Base-by-base conservation (phyloP, 23 tunicate species). In the Trididemnum clinides region DNA sequence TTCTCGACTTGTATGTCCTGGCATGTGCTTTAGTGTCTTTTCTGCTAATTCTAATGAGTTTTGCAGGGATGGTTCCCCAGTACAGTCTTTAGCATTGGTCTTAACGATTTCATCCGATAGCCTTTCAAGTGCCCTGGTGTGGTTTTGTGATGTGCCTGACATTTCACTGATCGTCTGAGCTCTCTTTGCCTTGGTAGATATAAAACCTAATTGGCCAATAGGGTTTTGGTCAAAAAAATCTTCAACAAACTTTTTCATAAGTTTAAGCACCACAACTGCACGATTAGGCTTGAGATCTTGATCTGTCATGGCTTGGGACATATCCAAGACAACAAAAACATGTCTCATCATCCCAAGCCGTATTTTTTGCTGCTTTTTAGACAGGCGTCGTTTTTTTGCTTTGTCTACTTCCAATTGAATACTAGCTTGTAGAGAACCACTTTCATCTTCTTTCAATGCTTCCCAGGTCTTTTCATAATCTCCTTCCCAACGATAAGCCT, bases 391-490 rank as follows among this genome's bases (percentile, higher is more conserved):
- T 49, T 79, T 82, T 51, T 90, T 90, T 2, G 89, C 89, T 62
- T 83, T 90, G 39, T 78, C 78, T 0, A 90, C 88, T 83, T 87
- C 92, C 19, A 54, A 78, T 28, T 87, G 87, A 29, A 90, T 86
- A 37, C 92, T 87, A 0, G 75, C 84, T 71, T 86, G 86, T 27
- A 95, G 64, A 10, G 99, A 90, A 7, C 99, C 99, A 50, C 87
- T 90, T 39, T 95, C 99, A 90, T 95, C 99, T 78, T 90, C 96
- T 87, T 84, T 90, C n/a, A 95, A 50, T 4, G 96, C 88, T 72
- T 95, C 99, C 99, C 99, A 95, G 4, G 99, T 95, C 50, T 90
- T 90, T 70, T 90, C 91, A 87, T 90, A 95, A 37, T 87, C 99
- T 63, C 99, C 99, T 80, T 95, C 99, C 99, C 96, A 95, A 65